A percentile compares a stretch with the other conserved stretches of the same genome.
These are phyloP conservation scores for Microcebus jonahi DNA, from an alignment of 2,113 vertebrate species.

Conservation along the genomic window DNA sequence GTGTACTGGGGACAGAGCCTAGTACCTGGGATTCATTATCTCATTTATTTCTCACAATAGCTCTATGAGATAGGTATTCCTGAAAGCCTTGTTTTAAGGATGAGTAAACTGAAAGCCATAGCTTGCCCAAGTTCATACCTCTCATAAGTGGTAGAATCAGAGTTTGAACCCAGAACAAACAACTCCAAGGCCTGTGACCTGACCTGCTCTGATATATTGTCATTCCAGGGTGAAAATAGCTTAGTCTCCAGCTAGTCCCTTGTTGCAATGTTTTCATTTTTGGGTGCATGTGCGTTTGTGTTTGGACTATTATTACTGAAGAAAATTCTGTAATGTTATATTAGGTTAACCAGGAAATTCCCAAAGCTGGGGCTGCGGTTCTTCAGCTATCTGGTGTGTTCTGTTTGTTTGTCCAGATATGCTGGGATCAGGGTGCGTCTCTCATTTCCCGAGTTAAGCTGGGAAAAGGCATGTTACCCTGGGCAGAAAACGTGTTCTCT, in stretches of 20 bases:
- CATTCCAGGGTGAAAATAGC: background rate
- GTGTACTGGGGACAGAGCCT: background rate
- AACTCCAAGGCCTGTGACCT: background rate
- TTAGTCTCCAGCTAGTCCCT: background rate
- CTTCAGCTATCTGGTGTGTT: background rate
- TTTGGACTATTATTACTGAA: background rate
- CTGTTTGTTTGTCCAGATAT: background rate
- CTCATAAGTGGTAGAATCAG: background rate
- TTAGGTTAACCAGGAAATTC: background rate
- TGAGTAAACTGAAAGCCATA: background rate
- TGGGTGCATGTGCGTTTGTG: background rate
- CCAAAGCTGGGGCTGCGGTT: too few relatives aligned
- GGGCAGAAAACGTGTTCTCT: background rate
- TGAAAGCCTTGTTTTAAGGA: background rate
- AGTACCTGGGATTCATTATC: background rate
- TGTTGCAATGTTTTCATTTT: background rate
- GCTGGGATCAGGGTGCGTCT: background rate
- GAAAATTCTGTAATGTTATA: background rate
- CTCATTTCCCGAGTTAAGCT: background rate
- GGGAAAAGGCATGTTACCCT: background rate
- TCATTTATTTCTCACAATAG: background rate
- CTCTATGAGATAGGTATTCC: background rate
- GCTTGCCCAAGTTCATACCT: background rate
- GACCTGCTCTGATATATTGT: background rate
- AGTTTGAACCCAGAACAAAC: constrained; percentile 15